These are phyloP conservation scores for Apteryx owenii DNA, from an alignment of 2,113 vertebrate genomes.

Conservation along the genomic window DNA sequence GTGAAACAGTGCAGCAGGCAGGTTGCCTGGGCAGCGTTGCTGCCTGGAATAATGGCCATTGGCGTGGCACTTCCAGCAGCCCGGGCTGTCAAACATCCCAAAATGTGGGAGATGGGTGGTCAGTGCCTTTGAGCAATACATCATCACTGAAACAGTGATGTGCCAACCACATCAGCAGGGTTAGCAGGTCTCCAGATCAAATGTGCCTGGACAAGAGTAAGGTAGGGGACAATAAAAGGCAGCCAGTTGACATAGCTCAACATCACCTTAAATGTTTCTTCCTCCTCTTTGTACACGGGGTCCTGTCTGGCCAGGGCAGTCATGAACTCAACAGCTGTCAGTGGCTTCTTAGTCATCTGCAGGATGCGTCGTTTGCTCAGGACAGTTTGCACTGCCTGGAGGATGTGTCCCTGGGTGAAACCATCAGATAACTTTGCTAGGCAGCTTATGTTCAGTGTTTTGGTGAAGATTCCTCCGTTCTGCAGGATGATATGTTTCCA, in stretches of 20 bases:
- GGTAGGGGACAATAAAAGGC: neutral
- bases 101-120: neutral
- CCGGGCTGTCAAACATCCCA: neutral
- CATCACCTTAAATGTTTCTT: conserved; percentile 83
- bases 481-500: conserved; percentile 81
- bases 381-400: conserved; percentile 63
- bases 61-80: neutral
- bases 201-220: neutral
- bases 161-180: neutral
- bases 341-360: conserved; percentile 72
- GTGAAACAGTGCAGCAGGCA: neutral
- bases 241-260: neutral
- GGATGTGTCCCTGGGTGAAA: conserved; percentile 82
- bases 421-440: conserved; percentile 84
- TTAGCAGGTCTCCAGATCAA: neutral
- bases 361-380: conserved; percentile 75
- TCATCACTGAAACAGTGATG: neutral
- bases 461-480: conserved; percentile 54
- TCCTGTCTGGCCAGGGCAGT: conserved; percentile 67
- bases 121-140: neutral
- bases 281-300: conserved; percentile 86
- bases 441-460: conserved; percentile 76
- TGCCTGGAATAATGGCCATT: neutral
- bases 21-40: fast-evolving
- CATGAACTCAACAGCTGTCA: conserved; percentile 79